phyloP scores from a whole-genome alignment of 2,113 vertebrate genomes.

The Noturus placidus region DNA sequence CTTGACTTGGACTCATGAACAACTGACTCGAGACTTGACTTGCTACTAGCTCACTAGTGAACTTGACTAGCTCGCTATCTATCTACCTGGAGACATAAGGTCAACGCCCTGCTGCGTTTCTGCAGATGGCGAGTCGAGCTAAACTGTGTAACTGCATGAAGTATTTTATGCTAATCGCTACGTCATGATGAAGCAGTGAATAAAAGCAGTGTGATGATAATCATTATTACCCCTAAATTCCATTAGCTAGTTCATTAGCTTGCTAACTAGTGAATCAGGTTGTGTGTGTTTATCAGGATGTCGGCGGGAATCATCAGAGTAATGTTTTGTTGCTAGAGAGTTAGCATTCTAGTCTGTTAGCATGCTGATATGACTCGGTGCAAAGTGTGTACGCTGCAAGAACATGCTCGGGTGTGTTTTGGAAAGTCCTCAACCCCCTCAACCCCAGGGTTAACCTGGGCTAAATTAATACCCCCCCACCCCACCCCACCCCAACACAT shows the following conservation, averaged over 20 bases:
- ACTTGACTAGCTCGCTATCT: background rate
- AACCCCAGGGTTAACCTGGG: constrained; percentile 1
- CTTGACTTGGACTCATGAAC: no score
- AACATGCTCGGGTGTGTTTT: background rate
- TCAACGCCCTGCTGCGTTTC: background rate
- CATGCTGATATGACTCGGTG: background rate
- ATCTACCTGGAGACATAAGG: background rate
- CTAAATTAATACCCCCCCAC: background rate
- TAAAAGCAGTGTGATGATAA: background rate
- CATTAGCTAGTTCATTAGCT: background rate
- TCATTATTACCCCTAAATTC: background rate
- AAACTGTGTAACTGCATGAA: background rate
- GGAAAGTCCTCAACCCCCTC: background rate
- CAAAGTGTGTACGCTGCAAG: no score
- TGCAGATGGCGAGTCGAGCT: background rate
- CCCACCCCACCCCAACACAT: constrained; percentile 58
- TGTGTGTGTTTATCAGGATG: background rate
- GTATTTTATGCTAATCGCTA: background rate
- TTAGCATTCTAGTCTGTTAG: background rate
- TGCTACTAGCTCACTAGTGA: background rate
- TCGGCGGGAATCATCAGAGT: background rate
- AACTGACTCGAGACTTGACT: no score
- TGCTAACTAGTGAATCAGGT: background rate
- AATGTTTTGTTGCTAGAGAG: background rate
- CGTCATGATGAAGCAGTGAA: background rate